Evolutionary conservation across 2,113 vertebrate species (phyloP).

Genomic region (Tyrannus savana): DNA sequence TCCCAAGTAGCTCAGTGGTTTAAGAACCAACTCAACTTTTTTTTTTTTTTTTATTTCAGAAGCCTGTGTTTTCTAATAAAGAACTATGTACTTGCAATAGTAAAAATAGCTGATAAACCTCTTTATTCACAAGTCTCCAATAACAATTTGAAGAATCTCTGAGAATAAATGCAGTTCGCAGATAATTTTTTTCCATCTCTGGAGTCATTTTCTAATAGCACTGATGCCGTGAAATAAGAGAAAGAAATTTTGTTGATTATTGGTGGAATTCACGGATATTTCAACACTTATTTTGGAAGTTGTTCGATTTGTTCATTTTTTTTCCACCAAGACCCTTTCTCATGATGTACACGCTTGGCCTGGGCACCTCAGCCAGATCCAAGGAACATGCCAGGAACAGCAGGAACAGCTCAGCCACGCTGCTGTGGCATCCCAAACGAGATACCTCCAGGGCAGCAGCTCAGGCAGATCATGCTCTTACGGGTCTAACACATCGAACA

Average conservation of each 20-base stretch:
- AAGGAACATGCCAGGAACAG: no score
- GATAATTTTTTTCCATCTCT: neutral
- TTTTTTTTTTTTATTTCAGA: neutral
- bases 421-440: rapidly evolving
- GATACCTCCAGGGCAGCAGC: neutral
- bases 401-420: rapidly evolving
- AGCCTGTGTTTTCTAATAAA: neutral
- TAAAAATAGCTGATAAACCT: neutral
- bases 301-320: rapidly evolving
- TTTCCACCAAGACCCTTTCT: neutral
- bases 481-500: rapidly evolving
- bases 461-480: neutral
- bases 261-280: neutral
- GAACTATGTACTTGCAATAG: neutral
- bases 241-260: neutral
- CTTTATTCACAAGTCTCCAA: neutral
- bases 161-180: neutral
- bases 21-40: neutral
- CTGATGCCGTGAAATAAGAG: neutral
- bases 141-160: neutral
- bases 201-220: neutral
- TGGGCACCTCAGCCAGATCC: neutral
- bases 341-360: no score
- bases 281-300: neutral
- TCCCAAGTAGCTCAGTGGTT: neutral